phyloP scores from a whole-genome alignment of 1,140 invertebrate genomes.

The Brachionus asplanchnoidis region DNA sequence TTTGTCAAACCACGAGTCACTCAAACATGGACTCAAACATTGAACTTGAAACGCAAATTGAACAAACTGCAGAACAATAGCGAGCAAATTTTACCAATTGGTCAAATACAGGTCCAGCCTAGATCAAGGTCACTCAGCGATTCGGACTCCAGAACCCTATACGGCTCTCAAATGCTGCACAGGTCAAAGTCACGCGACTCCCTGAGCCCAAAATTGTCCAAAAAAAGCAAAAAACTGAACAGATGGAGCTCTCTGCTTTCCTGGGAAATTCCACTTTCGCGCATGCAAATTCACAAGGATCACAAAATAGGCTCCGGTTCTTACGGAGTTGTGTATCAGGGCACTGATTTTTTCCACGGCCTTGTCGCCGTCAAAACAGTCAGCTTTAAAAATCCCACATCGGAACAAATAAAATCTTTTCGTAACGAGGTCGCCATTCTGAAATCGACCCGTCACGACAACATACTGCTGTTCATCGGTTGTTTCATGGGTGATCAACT shows the following conservation, averaged over 20 bases:
- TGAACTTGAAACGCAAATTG: not conserved
- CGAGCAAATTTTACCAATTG: slow-evolving; percentile 33
- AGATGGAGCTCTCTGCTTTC: slow-evolving; percentile 9
- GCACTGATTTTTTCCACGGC: slow-evolving; percentile 59
- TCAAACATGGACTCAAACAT: not conserved
- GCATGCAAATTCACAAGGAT: not conserved
- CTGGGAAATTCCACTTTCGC: slow-evolving; percentile 9
- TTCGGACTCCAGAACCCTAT: not conserved
- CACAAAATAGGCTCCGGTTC: slow-evolving; percentile 26
- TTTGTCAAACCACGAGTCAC: not conserved
- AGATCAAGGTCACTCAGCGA: slow-evolving; percentile 1
- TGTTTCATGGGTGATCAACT: slow-evolving; percentile 86
- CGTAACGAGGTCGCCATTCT: slow-evolving; percentile 25
- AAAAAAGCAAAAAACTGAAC: slow-evolving; percentile 5
- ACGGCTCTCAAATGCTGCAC: not conserved
- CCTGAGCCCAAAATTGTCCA: not conserved
- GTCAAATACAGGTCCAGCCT: not conserved
- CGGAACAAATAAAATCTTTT: slow-evolving; percentile 24
- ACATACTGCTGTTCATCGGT: slow-evolving; percentile 96
- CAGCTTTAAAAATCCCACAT: slow-evolving; percentile 60
- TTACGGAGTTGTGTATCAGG: slow-evolving; percentile 35
- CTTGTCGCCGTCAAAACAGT: slow-evolving; percentile 33
- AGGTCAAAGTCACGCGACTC: not conserved
- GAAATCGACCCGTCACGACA: slow-evolving; percentile 68
- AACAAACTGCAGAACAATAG: slow-evolving; percentile 5